Percentiles rank a stretch among this genome's conserved stretches.
These are phyloP conservation scores for Brachystomella parvula DNA, from an alignment of 1,140 invertebrate species.

Conservation along the genomic window DNA sequence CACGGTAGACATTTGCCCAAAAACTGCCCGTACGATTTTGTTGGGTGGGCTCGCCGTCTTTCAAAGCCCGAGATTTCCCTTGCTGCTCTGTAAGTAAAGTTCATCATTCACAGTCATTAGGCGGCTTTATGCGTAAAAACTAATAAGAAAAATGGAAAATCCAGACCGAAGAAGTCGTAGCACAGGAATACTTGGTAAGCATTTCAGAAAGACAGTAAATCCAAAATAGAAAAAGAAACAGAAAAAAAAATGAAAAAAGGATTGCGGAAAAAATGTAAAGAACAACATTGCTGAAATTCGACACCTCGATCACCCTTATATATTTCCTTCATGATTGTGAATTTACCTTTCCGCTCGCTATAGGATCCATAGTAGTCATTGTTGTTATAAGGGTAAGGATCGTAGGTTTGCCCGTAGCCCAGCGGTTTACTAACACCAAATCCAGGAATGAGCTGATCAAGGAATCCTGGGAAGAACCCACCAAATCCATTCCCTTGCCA, in stretches of 20 bases:
- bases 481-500: neutral
- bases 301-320: no score
- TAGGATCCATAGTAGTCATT: neutral
- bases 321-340: no score
- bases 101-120: no score
- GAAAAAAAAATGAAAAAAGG: neutral
- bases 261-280: neutral
- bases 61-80: neutral
- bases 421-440: constrained; percentile 19
- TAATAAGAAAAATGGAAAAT: no score
- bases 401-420: constrained; percentile 21
- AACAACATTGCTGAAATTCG: no score
- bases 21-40: neutral
- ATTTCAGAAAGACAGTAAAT: no score
- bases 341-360: neutral
- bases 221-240: no score
- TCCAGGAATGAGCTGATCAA: constrained; percentile 22
- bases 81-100: no score
- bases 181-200: no score
- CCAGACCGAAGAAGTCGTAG: no score
- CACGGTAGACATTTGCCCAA: constrained; percentile 10
- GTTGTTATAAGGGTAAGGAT: neutral
- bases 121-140: no score
- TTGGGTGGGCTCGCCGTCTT: neutral
- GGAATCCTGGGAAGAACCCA: constrained; percentile 21